Base-by-base conservation (phyloP, 2,797 vertebrate genomes). In the Leptoclinus maculatus region DNA sequence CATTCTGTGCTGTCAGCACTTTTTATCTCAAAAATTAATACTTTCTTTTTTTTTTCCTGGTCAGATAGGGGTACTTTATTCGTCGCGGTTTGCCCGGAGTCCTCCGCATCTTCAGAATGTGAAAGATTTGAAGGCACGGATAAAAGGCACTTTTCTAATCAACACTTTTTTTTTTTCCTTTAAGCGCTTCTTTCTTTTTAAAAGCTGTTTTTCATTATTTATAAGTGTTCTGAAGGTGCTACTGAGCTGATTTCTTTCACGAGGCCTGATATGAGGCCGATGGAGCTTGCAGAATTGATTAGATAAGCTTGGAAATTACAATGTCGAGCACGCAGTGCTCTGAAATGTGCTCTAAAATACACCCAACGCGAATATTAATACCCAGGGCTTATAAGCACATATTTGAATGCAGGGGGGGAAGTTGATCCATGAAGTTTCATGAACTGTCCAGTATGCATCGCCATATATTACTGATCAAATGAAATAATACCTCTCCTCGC, bases 131-230 rank as follows among this genome's bases (percentile, higher is more conserved):
- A 95, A 93, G 83, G 89, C 96, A 94, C 91, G 96, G 97, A 97
- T 97, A 96, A 96, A 96, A 95, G 95, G 94, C 95, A 93, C 94
- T 94, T 94, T 94, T 93, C 91, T 94, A 96, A 96, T 96, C 95
- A 96, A 95, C 96, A 95, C 96, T 96, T 96, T 95, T 94, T 93
- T 29, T 29, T 4, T 90, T 90, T 93, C 89, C 95, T 95, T 94
- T 93, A 95, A 95, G 96, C 96, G 92, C 94, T 94, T 96, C 96
- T 97, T 90, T 92, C 96, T 96, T 96, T 91, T 96, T 95, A 96
- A 97, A 97, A 95, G 95, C 96, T 96, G 96, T 96, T 97, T 98
- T 98, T 98, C 96, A 98, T 99, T 97, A 99, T 99, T 99, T 97
- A 97, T 96, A 98, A 97, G 96, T 96, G 97, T 96, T 96, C 96